phyloP scores from a whole-genome alignment of 2,888 invertebrate species.

The Chalcis sispes region DNA sequence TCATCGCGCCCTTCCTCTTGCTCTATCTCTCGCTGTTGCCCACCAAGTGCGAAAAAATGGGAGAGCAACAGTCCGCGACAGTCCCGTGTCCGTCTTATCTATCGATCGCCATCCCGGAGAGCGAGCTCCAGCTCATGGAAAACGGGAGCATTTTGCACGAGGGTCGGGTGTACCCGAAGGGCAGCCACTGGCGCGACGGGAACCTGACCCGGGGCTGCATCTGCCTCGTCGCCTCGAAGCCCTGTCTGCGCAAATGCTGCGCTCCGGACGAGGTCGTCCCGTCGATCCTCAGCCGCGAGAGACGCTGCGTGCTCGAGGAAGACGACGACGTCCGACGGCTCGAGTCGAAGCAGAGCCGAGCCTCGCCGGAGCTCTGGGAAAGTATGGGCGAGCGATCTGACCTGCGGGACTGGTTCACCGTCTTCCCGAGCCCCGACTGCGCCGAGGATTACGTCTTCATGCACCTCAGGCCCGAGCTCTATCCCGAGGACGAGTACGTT shows the following conservation, averaged over 20 bases:
- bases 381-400: conserved; percentile 42
- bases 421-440: conserved; percentile 54
- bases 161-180: conserved; percentile 18
- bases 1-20: background rate
- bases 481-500: conserved; percentile 62
- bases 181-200: conserved; percentile 42
- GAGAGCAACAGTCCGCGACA: background rate
- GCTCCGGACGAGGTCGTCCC: background rate
- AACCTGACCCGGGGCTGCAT: conserved; percentile 64
- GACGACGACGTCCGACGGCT: background rate
- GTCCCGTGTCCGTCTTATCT: conserved; percentile 54
- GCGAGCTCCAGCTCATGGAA: conserved; percentile 2
- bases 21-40: background rate
- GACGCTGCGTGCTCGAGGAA: background rate
- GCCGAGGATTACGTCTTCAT: background rate
- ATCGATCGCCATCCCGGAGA: conserved; percentile 49
- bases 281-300: background rate
- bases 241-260: conserved; percentile 72
- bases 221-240: conserved; percentile 17
- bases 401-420: conserved; percentile 60
- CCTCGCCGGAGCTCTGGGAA: background rate
- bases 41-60: background rate
- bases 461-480: conserved; percentile 17
- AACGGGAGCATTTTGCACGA: conserved; percentile 57
- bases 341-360: background rate